Evolutionary conservation across 2,888 invertebrate species (phyloP).

Genomic region (Mimumesa dahlbomi): DNA sequence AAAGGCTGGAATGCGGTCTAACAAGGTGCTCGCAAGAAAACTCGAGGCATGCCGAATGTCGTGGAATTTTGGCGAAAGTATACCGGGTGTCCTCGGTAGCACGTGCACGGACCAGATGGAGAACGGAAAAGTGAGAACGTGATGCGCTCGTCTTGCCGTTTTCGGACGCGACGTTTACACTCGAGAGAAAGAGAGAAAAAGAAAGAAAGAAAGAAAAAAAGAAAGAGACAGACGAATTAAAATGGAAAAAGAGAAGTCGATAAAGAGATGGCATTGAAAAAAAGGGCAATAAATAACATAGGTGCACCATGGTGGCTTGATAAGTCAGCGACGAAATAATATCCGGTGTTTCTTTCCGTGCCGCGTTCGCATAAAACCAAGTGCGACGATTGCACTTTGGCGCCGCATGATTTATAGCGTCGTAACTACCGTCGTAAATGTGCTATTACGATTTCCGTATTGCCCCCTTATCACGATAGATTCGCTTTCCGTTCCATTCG

Average conservation of each 20-base stretch:
- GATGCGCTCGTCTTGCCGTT: background rate
- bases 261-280: conserved; percentile 22
- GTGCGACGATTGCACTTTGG: conserved; percentile 38
- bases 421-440: conserved; percentile 47
- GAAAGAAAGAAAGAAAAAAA: conserved; percentile 1
- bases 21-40: conserved; percentile 61
- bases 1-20: conserved; percentile 65
- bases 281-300: conserved; percentile 44
- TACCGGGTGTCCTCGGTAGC: conserved; percentile 59
- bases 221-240: background rate
- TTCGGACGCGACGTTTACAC: background rate
- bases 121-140: background rate
- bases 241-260: conserved; percentile 14
- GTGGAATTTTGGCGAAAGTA: conserved; percentile 57
- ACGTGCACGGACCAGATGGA: background rate
- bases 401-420: conserved; percentile 52
- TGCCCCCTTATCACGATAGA: conserved; percentile 14
- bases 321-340: conserved; percentile 51
- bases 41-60: conserved; percentile 36
- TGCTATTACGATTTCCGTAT: conserved; percentile 29
- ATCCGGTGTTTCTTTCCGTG: conserved; percentile 25
- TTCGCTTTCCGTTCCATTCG: conserved; percentile 7
- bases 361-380: conserved; percentile 5
- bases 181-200: conserved; percentile 6
- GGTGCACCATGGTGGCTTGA: conserved; percentile 38